Evolutionary conservation across 2,888 invertebrate species (phyloP).

Genomic region (Oegoconia quadripuncta): DNA sequence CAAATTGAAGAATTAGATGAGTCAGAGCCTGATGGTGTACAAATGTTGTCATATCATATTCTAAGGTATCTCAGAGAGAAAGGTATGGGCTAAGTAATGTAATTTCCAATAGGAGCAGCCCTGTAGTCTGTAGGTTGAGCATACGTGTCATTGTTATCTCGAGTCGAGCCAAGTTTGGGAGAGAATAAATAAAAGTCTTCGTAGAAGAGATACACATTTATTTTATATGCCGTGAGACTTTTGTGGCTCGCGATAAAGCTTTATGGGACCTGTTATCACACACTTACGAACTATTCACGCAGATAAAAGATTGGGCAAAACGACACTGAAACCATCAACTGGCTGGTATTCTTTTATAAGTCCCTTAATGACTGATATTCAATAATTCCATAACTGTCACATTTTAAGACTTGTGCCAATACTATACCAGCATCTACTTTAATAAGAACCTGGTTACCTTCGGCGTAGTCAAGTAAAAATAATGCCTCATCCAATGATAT

Average conservation of each 20-base stretch:
- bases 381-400: too few relatives aligned
- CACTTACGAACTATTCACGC: constrained; percentile 61
- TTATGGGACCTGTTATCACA: constrained; percentile 65
- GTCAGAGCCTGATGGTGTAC: too few relatives aligned
- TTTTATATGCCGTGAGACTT: constrained; percentile 68
- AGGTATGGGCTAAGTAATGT: neutral
- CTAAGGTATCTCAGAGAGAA: too few relatives aligned
- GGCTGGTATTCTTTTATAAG: constrained; percentile 18
- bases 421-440: too few relatives aligned
- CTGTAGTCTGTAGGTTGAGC: constrained; percentile 47
- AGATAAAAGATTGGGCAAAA: constrained; percentile 13
- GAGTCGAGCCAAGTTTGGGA: constrained; percentile 51
- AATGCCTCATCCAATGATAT: too few relatives aligned
- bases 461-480: too few relatives aligned
- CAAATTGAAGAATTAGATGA: too few relatives aligned
- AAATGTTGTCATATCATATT: too few relatives aligned
- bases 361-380: too few relatives aligned
- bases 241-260: constrained; percentile 62
- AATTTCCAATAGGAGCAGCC: constrained; percentile 14
- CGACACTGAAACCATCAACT: constrained; percentile 11
- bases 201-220: constrained; percentile 71
- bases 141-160: constrained; percentile 74
- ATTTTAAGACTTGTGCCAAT: too few relatives aligned
- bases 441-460: too few relatives aligned
- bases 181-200: constrained; percentile 72